These are phyloP conservation scores for Ryuthela nishihirai DNA, from an alignment of 2,888 invertebrate species.

Conservation along the genomic window DNA sequence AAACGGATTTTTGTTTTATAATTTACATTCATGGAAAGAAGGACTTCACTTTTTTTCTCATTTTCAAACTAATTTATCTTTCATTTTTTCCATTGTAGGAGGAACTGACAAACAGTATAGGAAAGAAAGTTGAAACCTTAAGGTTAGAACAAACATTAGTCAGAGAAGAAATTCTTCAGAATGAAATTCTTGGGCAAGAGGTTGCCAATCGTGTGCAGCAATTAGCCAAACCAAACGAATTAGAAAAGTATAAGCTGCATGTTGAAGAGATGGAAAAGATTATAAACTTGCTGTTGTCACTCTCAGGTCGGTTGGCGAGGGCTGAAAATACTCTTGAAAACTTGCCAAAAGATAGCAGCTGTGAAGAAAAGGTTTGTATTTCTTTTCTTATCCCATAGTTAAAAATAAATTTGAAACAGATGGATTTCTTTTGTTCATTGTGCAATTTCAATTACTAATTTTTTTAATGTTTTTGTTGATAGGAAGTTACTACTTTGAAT, in stretches of 20 bases:
- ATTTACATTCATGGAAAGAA: too few relatives aligned
- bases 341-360: conserved; percentile 56
- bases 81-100: conserved; percentile 57
- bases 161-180: conserved; percentile 66
- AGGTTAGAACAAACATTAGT: conserved; percentile 67
- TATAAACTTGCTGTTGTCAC: conserved; percentile 70
- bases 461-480: too few relatives aligned
- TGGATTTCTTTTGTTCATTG: too few relatives aligned
- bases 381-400: too few relatives aligned
- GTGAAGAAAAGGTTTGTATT: conserved; percentile 58
- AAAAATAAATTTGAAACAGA: too few relatives aligned
- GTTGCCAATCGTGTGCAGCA: conserved; percentile 60
- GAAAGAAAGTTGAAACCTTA: conserved; percentile 68
- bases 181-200: conserved; percentile 65
- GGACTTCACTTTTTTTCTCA: too few relatives aligned
- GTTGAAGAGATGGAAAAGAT: conserved; percentile 79
- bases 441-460: too few relatives aligned
- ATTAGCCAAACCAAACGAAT: conserved; percentile 60
- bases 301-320: conserved; percentile 72
- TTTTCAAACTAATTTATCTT: not conserved
- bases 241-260: conserved; percentile 65
- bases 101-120: conserved; percentile 68
- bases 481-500: too few relatives aligned
- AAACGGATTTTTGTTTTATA: too few relatives aligned
- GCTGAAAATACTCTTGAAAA: conserved; percentile 66